phyloP scores from a whole-genome alignment of 2,888 invertebrate genomes.

The Eumacrocentrus americanus region DNA sequence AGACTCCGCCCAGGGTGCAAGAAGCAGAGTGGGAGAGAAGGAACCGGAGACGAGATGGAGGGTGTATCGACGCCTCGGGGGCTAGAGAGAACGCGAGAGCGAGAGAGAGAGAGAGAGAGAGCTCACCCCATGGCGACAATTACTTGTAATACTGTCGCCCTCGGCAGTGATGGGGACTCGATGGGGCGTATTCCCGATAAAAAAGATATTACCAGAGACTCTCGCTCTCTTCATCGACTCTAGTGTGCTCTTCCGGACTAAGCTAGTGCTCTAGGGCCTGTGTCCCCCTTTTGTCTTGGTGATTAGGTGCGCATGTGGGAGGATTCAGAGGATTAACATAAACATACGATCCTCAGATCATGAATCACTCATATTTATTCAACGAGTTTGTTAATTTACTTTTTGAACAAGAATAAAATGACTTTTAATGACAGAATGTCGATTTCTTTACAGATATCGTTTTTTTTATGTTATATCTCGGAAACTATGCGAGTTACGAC shows the following conservation, averaged over 20 bases:
- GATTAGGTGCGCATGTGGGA: conserved; percentile 1
- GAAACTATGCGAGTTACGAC: no score
- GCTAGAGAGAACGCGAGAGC: conserved; percentile 10
- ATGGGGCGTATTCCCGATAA: conserved; percentile 52
- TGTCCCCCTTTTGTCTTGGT: conserved; percentile 5
- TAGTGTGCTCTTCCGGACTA: background rate
- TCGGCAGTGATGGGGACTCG: conserved; percentile 53
- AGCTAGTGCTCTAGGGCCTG: background rate
- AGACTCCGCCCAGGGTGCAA: conserved; percentile 24
- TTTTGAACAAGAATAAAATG: background rate
- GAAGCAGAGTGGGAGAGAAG: conserved; percentile 13
- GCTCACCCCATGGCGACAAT: conserved; percentile 56
- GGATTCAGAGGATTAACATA: conserved; percentile 17
- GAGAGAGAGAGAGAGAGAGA: conserved; percentile 1
- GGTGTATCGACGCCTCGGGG: conserved; percentile 24
- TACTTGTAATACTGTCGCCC: conserved; percentile 59
- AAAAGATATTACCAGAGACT: conserved; percentile 49
- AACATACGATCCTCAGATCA: conserved; percentile 18
- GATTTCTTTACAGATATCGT: no score
- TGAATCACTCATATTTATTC: conserved; percentile 26
- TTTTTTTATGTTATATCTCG: no score
- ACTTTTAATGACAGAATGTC: no score
- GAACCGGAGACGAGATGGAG: conserved; percentile 17
- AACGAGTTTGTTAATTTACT: background rate
- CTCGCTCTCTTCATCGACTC: conserved; percentile 2